Percentiles rank a stretch among this genome's conserved stretches.
Evolutionary conservation across 2,888 invertebrate genomes (phyloP).

Genomic region (Thysanoteuthis rhombus): DNA sequence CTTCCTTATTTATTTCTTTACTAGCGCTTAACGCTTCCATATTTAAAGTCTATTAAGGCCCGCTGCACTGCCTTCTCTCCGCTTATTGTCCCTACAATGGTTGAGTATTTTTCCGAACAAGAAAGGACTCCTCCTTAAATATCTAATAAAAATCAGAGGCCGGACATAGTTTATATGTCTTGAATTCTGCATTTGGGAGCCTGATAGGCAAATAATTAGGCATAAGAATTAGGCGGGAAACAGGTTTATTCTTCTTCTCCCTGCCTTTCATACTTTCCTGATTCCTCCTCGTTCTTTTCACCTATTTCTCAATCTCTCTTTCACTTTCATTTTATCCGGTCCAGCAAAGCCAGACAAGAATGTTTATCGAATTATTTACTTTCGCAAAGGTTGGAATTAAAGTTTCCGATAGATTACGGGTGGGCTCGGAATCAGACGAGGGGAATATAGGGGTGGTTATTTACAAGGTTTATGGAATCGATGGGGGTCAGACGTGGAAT

Average conservation of each 20-base stretch:
- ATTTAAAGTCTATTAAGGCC: not conserved
- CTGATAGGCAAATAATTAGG: constrained; percentile 13
- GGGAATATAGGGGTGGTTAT: not conserved
- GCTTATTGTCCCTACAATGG: not conserved
- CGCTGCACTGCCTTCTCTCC: not conserved
- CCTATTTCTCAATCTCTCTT: not conserved
- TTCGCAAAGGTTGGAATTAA: not conserved
- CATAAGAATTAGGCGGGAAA: not conserved
- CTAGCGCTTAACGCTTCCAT: not conserved
- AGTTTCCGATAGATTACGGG: not conserved
- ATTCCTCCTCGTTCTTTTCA: not conserved
- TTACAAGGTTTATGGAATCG: not conserved
- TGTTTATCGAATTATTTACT: constrained; percentile 12
- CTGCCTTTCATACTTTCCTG: not conserved
- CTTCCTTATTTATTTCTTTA: constrained; percentile 12
- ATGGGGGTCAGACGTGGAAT: not conserved
- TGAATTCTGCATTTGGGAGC: not conserved
- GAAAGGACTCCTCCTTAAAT: not conserved
- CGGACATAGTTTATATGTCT: constrained; percentile 12
- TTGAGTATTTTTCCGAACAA: not conserved
- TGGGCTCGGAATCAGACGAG: not conserved
- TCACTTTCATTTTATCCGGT: not conserved
- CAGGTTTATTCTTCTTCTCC: not conserved
- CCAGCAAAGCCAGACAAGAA: not conserved
- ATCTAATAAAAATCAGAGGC: not conserved